These are phyloP conservation scores for Eustalomyia histrio DNA, from an alignment of 2,888 invertebrate genomes.

Conservation along the genomic window DNA sequence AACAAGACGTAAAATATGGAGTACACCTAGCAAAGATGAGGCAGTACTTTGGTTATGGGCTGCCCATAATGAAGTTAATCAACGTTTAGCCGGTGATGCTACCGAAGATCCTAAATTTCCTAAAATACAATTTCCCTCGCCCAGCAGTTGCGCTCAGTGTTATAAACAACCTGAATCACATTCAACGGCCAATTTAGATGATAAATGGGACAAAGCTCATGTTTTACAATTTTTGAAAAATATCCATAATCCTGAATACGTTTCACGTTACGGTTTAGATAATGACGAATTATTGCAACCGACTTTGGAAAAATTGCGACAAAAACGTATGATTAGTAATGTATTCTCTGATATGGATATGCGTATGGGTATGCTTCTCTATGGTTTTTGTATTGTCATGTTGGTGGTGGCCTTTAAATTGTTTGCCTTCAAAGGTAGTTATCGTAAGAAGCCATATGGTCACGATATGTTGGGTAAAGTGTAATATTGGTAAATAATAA, in stretches of 20 bases:
- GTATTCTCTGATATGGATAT: conserved; percentile 82
- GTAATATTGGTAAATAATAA: conserved; percentile 77
- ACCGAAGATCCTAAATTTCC: conserved; percentile 95
- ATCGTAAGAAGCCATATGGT: conserved; percentile 87
- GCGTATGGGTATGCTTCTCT: conserved; percentile 87
- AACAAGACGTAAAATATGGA: conserved; percentile 83
- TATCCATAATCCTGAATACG: conserved; percentile 75
- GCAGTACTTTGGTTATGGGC: conserved; percentile 95
- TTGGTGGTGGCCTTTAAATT: conserved; percentile 87
- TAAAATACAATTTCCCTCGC: conserved; percentile 93
- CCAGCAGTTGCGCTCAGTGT: conserved; percentile 85
- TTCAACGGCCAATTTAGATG: conserved; percentile 55
- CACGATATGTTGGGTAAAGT: conserved; percentile 87
- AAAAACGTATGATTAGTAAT: conserved; percentile 75
- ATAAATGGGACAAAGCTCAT: conserved; percentile 75
- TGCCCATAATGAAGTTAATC: conserved; percentile 96
- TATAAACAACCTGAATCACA: conserved; percentile 69
- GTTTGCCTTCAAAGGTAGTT: conserved; percentile 82
- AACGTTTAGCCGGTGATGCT: conserved; percentile 89
- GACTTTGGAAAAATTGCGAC: conserved; percentile 71
- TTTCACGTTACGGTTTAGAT: conserved; percentile 75
- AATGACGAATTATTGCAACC: conserved; percentile 71
- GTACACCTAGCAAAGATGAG: conserved; percentile 86
- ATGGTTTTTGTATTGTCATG: conserved; percentile 86
- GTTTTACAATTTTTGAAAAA: conserved; percentile 77